These are phyloP conservation scores for Yponomeuta sedellus DNA, from an alignment of 2,888 invertebrate species.

Conservation along the genomic window DNA sequence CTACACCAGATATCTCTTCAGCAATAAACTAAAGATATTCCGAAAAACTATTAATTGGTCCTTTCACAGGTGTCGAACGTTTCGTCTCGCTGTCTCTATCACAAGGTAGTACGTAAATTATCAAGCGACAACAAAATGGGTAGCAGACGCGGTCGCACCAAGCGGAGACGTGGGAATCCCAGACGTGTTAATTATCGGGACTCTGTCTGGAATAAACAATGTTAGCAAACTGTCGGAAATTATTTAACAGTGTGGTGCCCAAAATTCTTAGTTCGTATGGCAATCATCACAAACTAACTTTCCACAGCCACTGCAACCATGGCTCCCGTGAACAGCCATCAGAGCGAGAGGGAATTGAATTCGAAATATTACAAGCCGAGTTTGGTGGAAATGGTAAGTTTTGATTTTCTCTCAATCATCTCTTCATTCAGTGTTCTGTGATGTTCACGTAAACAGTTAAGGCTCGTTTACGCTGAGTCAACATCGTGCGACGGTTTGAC, in stretches of 20 bases:
- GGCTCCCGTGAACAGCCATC: not conserved
- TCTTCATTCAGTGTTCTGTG: too few species aligned
- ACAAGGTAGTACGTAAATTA: slow-evolving; percentile 45
- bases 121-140: slow-evolving; percentile 49
- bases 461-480: too few species aligned
- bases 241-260: not conserved
- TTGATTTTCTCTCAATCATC: not conserved
- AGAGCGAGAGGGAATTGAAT: slow-evolving; percentile 46
- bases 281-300: not conserved
- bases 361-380: slow-evolving; percentile 55
- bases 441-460: not conserved
- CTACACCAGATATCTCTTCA: too few species aligned
- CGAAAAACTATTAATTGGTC: not conserved
- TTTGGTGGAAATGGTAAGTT: slow-evolving; percentile 39
- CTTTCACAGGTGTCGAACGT: slow-evolving; percentile 49
- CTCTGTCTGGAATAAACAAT: slow-evolving; percentile 56
- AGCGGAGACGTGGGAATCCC: slow-evolving; percentile 40
- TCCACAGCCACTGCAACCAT: not conserved
- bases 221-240: not conserved
- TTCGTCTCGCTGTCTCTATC: slow-evolving; percentile 64
- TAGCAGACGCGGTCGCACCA: slow-evolving; percentile 30
- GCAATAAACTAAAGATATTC: too few species aligned
- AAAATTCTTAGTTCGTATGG: too few species aligned
- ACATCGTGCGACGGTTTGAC: too few species aligned
- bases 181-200: slow-evolving; percentile 61